A percentile compares a stretch with the other conserved stretches of the same genome.
These are phyloP conservation scores for Lymantria monacha DNA, from an alignment of 2,888 invertebrate species.

Conservation along the genomic window DNA sequence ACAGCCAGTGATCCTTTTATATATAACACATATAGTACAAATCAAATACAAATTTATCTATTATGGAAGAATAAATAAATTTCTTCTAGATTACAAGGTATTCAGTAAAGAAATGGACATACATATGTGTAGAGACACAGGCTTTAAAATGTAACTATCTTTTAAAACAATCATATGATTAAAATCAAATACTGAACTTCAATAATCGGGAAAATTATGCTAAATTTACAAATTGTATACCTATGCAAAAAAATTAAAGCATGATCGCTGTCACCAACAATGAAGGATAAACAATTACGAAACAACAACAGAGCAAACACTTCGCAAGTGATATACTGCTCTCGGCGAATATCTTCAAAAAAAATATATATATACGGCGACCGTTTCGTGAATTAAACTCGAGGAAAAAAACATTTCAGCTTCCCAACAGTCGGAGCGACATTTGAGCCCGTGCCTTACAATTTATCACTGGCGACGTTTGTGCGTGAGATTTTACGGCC, in stretches of 20 bases:
- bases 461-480: slow-evolving; percentile 45
- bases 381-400: slow-evolving; percentile 10
- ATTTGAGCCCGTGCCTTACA: slow-evolving; percentile 23
- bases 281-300: neutral
- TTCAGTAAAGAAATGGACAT: too few species aligned
- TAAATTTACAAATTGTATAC: neutral
- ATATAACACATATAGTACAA: too few species aligned
- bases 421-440: slow-evolving; percentile 4
- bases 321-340: neutral
- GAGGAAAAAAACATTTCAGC: slow-evolving; percentile 5
- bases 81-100: too few species aligned
- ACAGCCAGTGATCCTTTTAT: too few species aligned
- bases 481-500: slow-evolving; percentile 54
- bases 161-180: too few species aligned
- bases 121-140: too few species aligned
- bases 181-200: too few species aligned
- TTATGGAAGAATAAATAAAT: too few species aligned
- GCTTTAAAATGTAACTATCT: too few species aligned
- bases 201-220: too few species aligned
- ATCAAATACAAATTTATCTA: too few species aligned
- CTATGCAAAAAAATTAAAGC: neutral
- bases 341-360: slow-evolving; percentile 19
- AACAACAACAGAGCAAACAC: slow-evolving; percentile 1
- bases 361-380: slow-evolving; percentile 44
- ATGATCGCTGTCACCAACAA: neutral